phyloP scores from a whole-genome alignment of 2,113 vertebrate genomes.

The Puma concolor region DNA sequence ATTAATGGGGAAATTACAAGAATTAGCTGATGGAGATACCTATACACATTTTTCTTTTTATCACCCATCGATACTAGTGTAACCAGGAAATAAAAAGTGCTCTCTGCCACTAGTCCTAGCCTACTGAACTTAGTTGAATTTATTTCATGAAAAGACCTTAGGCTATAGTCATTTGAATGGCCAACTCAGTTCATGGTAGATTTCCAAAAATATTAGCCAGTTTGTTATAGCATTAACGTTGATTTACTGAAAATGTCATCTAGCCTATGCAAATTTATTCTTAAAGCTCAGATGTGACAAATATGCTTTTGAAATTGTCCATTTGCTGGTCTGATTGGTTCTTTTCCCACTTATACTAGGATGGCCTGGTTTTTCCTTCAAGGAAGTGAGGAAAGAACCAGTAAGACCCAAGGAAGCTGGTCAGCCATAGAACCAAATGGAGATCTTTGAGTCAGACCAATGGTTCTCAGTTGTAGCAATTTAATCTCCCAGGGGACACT shows the following conservation, averaged over 20 bases:
- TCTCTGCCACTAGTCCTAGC: not conserved
- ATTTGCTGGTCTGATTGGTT: not conserved
- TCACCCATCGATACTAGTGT: not conserved
- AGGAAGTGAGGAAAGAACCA: not conserved
- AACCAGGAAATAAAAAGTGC: not conserved
- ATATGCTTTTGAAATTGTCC: not conserved
- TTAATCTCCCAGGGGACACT: not conserved
- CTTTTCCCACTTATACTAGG: not conserved
- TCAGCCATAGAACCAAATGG: not conserved
- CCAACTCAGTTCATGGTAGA: conserved; percentile 18
- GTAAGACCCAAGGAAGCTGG: not conserved
- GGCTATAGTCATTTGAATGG: not conserved
- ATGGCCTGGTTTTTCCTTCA: not conserved
- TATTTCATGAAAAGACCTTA: conserved; percentile 44
- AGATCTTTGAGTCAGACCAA: not conserved
- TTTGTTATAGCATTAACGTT: not conserved
- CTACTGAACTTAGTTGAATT: not conserved
- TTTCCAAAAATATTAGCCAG: conserved; percentile 34
- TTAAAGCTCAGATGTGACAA: not conserved
- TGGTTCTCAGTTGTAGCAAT: not conserved
- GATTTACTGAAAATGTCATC: conserved; percentile 4
- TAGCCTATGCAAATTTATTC: conserved; percentile 20
- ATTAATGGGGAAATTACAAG: not conserved
- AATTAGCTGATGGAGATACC: not conserved
- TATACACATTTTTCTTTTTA: not conserved